phyloP scores from a whole-genome alignment of 2,113 vertebrate genomes.

The human region GRCh38 chr13:54645001-54645500 shows the following conservation, averaged over 20 bases:
- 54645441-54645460: neutral
- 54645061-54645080: neutral
- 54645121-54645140: neutral
- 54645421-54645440: neutral
- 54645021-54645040: neutral
- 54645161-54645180: neutral
- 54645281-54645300: neutral
- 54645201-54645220: neutral
- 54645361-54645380: neutral
- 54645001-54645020: neutral
- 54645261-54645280: neutral
- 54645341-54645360: neutral
- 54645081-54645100: neutral
- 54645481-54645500: neutral
- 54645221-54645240: neutral
- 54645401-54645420: neutral
- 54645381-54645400: neutral
- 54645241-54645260: neutral
- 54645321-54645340: neutral
- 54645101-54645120: neutral
- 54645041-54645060: neutral
- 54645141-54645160: neutral
- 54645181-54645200: neutral
- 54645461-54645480: neutral
- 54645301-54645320: neutral